Evolutionary conservation across 2,888 invertebrate genomes (phyloP), one percentile per base, ranked within the genome.

Genomic region (Tetanocera ferruginea): DNA sequence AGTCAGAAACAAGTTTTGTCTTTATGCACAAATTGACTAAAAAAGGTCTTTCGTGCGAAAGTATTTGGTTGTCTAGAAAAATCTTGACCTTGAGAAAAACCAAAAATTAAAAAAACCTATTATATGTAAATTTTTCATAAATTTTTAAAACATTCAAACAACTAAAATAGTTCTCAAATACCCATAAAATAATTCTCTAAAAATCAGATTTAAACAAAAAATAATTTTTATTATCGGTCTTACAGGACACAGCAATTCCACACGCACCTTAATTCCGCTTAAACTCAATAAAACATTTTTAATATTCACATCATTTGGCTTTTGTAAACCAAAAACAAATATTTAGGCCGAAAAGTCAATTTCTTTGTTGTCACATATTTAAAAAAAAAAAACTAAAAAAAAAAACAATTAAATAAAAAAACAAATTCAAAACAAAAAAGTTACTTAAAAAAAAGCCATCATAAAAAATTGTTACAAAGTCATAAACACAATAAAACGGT

Each of bases 391-490:
- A 80, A 81, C 62, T 74, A 64, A 77, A 67, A 69, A 76, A 37
- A 69, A 80, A 72, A 67, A n/a, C n/a, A n/a, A n/a, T n/a, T n/a
- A 60, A 60, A 25, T 57, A 19, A 3, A 11, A 57, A 52, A 52
- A 19, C 19, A 57, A 62, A 62, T 62, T 43, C 1, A 1, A 43
- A 5, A 43, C 43, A 43, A 43, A 43, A 43, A 43, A 43, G 14
- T 43, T 1, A 43, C 64, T 19, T 60, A 74, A 69, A 69, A 66
- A 69, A 66, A 66, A n/a, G n/a, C 5, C 49, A 25, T 85, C 86
- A 86, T 86, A 85, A 86, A 85, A 85, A 86, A 86, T 82, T 81
- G 86, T 86, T 86, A 86, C 83, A 86, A 86, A 86, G 82, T 86
- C 86, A 81, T 85, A 85, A 86, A 85, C 86, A 83, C 79, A 81